A percentile compares a stretch with the other conserved stretches of the same genome.
Evolutionary conservation across 2,888 invertebrate species (phyloP).

Genomic region (Agriopis marginaria): DNA sequence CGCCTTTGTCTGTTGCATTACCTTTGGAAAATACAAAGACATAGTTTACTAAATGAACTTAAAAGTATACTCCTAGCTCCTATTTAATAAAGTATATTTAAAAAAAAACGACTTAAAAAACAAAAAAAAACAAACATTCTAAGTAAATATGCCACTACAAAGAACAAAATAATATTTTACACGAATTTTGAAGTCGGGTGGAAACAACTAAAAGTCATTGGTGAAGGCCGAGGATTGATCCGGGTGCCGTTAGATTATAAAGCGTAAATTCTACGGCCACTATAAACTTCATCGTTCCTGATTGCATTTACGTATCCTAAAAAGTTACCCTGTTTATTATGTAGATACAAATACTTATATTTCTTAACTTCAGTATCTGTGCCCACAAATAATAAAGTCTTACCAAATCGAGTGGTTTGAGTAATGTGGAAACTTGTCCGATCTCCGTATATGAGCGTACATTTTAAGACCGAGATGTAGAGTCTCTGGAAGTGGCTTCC

Average conservation of each 20-base stretch:
- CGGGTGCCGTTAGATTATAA: too few species aligned
- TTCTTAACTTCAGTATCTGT: conserved; percentile 50
- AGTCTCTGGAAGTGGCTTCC: conserved; percentile 52
- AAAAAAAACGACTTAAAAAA: too few species aligned
- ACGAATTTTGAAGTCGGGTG: too few species aligned
- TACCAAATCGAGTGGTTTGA: conserved; percentile 83
- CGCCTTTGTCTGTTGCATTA: conserved; percentile 49
- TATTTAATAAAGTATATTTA: neutral
- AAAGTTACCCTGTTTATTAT: neutral
- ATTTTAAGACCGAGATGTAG: conserved; percentile 56
- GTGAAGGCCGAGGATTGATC: too few species aligned
- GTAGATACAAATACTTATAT: conserved; percentile 24
- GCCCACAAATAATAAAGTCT: conserved; percentile 80
- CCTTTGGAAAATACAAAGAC: conserved; percentile 61
- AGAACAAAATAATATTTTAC: too few species aligned
- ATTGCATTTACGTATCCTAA: too few species aligned
- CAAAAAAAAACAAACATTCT: too few species aligned
- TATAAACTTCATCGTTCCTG: too few species aligned
- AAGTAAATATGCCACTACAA: too few species aligned
- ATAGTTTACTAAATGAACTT: conserved; percentile 15
- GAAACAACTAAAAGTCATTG: too few species aligned
- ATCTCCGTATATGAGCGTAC: conserved; percentile 63
- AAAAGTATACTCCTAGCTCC: neutral
- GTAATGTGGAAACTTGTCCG: conserved; percentile 82
- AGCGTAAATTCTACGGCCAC: too few species aligned